Base-by-base conservation (phyloP, 2,888 invertebrate species). In the Balanococcus diminutus region DNA sequence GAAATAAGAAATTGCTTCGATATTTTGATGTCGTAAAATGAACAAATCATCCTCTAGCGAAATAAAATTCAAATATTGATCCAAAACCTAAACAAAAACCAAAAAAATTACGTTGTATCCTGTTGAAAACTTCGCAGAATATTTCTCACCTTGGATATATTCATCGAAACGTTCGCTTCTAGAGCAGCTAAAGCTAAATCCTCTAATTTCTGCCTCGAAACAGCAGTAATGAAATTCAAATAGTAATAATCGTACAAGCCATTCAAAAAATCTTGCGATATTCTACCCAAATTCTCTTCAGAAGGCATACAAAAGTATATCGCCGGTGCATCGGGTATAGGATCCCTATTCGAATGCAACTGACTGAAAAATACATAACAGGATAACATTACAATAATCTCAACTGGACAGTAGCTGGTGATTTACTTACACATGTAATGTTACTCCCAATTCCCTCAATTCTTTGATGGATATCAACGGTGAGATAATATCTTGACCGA, bases 41-140 rank as follows among this genome's bases (percentile, higher is more conserved):
- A 99, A 99, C 90, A 99, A 93, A 90, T 99, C 98, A 91, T 99
- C 98, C 91, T 99, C 99, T 88, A 99, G 91, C 81, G 97, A 96
- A 88, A 99, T 98, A 89, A 99, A 99, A 91, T 99, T 99, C 86
- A 99, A 92, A 92, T 99, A 99, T 91, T 99, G 99, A 90, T 99
- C 99, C 91, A 94, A 98, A 16, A 99, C 93, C 93, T 94, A 88
- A 72, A 25, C 88, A 87, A 87, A 28, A 87, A 42, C 67, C 8
- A 56, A 36, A 51, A 8, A 5, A 56, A 22, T 56, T 22, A 56
- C 11, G n/a, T n/a, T n/a, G 51, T 9, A 22, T 19, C 22, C 0
- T 22, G n/a, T n/a, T 22, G 28, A 39, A 81, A 32, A 3, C 4
- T 82, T 28, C n/a, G 16, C 39, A 39, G 14, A 32, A 82, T 9